Evolutionary conservation across 2,113 vertebrate genomes (phyloP).

Genomic region (Clarias gariepinus): DNA sequence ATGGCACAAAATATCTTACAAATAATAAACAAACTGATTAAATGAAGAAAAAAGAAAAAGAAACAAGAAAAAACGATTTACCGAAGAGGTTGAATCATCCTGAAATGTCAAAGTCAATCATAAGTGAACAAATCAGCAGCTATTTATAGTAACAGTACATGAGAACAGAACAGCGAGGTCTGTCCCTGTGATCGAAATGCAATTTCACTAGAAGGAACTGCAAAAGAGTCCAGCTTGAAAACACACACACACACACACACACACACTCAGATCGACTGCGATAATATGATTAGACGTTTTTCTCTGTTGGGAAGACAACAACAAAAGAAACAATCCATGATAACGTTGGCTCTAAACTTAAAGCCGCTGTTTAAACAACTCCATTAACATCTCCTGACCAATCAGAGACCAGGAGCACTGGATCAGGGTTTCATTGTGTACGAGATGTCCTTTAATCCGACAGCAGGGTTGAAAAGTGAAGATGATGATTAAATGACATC

Average conservation of each 20-base stretch:
- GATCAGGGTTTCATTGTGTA: too few species aligned
- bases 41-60: background rate
- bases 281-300: background rate
- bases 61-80: background rate
- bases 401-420: background rate
- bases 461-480: background rate
- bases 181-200: constrained; percentile 24
- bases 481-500: constrained; percentile 25
- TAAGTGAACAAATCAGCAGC: constrained; percentile 23
- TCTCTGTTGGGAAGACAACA: background rate
- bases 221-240: background rate
- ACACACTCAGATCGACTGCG: too few species aligned
- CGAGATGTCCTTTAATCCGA: background rate
- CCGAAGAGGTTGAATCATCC: constrained; percentile 8
- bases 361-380: background rate
- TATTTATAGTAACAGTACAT: constrained; percentile 43
- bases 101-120: constrained; percentile 18
- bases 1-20: background rate
- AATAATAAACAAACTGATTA: too few species aligned
- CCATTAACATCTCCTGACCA: background rate
- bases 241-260: background rate
- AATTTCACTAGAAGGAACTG: constrained; percentile 2
- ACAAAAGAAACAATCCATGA: background rate
- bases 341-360: background rate
- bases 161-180: constrained; percentile 30